Conservation (phyloP, 1,140 invertebrate species). For the Macrostomum lignano region DNA sequence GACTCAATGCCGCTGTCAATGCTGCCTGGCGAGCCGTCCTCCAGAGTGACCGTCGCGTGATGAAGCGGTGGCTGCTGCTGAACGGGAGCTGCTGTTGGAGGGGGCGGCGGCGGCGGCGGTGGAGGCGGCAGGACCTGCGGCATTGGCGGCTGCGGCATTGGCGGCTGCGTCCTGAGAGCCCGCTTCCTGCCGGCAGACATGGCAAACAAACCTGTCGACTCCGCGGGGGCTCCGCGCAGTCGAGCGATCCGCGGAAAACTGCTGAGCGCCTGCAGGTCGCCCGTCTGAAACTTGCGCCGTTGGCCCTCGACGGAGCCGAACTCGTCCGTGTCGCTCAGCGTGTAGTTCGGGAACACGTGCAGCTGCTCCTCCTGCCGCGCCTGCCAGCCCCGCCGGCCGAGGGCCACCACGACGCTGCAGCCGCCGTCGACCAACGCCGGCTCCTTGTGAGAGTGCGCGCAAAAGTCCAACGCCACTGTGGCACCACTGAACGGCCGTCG, state of each 20-base stretch:
- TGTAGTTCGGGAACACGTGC: slow-evolving; percentile 65
- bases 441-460: slow-evolving; percentile 72
- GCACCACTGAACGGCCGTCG: slow-evolving; percentile 77
- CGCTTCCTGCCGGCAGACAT: no score
- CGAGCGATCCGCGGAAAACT: slow-evolving; percentile 49
- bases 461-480: slow-evolving; percentile 77
- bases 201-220: no score
- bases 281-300: slow-evolving; percentile 45
- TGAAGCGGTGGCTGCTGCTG: no score
- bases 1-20: no score
- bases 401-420: slow-evolving; percentile 66
- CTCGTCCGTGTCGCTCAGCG: slow-evolving; percentile 61
- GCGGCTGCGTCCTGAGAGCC: no score
- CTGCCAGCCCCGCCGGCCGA: slow-evolving; percentile 44
- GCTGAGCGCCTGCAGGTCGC: slow-evolving; percentile 50
- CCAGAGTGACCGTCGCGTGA: no score
- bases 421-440: slow-evolving; percentile 86
- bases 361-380: slow-evolving; percentile 64
- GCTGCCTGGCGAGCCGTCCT: no score
- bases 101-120: no score
- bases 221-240: slow-evolving; percentile 37
- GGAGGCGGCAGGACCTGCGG: no score
- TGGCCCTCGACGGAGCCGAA: slow-evolving; percentile 57
- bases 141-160: no score
- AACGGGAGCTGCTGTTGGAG: no score